Base-by-base conservation (phyloP, 2,888 invertebrate genomes). In the Acleris laterana region DNA sequence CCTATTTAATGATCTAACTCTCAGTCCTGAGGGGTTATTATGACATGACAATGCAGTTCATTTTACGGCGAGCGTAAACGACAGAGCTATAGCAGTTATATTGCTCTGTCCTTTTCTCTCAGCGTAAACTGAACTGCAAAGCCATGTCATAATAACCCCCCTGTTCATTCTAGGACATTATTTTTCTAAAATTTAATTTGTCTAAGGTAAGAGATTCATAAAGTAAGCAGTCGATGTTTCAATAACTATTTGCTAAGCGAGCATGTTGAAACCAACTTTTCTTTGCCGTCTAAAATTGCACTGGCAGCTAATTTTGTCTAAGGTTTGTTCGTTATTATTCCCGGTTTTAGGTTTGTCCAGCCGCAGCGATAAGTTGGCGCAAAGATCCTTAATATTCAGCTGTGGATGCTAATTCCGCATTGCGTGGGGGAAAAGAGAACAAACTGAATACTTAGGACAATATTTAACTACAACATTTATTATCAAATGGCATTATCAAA, bases 341-440 rank as follows among this genome's bases (percentile, higher is more conserved):
- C 25, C 42, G 48, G 64, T 59, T 53, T 16, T 22, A 2, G 38
- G 6, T 19, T 53, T 13, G 11, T 38, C 53, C 53, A 17, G n/a
- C 49, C 19, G 48, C 19, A 25, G 0, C 9, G 59, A 20, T 64
- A 64, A 64, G 22, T 64, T 64, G 51, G 53, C 48, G 17, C 46
- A 51, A 11, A 13, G 11, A 53, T 59, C 59, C 59, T 49, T 64
- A 59, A 64, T 59, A 64, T 59, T 64, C 64, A 59, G 17, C 53
- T 53, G 49, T 48, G 64, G 64, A 59, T 64, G 59, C 64, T 64
- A 64, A 64, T 64, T 59, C 53, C 53, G 59, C 53, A 28, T 38
- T 49, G 64, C 53, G 53, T 64, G 59, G 59, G 19, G 25, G 5
- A 28, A 59, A 28, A 28, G 42, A 64, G 42, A 9, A 19, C 59